Conservation (phyloP, 2,888 invertebrate genomes). For the Spisula solida region DNA sequence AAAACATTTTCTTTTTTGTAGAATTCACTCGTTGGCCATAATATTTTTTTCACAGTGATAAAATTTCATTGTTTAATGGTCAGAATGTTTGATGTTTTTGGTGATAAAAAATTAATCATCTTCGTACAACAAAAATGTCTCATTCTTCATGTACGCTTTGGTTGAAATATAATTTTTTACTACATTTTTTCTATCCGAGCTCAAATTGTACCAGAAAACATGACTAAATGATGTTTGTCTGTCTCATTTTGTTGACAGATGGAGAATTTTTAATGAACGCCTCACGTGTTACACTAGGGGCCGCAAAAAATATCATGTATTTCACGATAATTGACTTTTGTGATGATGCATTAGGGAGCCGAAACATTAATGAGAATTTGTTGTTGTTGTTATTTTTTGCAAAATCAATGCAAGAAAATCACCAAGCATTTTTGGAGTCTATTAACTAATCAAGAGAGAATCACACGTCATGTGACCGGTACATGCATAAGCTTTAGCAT, state of each 20-base stretch:
- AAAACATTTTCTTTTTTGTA: neutral
- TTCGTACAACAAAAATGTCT: neutral
- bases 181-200: neutral
- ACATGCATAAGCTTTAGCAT: too few species aligned
- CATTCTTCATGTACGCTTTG: neutral
- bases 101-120: neutral
- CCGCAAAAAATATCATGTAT: constrained; percentile 7
- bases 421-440: neutral
- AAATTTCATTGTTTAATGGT: neutral
- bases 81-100: neutral
- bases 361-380: neutral
- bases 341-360: neutral
- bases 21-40: neutral
- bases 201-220: neutral
- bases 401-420: neutral
- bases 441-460: neutral
- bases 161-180: neutral
- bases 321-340: constrained; percentile 1
- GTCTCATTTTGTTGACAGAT: constrained; percentile 15
- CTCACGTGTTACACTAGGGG: constrained; percentile 12
- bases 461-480: too few species aligned
- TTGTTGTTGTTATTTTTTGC: neutral
- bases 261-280: constrained; percentile 24
- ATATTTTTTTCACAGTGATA: neutral
- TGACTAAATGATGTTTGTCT: neutral